Percentiles rank a stretch among this genome's conserved stretches.
phyloP scores from a whole-genome alignment of 2,113 vertebrate species.

The Chascanopsetta lugubris region DNA sequence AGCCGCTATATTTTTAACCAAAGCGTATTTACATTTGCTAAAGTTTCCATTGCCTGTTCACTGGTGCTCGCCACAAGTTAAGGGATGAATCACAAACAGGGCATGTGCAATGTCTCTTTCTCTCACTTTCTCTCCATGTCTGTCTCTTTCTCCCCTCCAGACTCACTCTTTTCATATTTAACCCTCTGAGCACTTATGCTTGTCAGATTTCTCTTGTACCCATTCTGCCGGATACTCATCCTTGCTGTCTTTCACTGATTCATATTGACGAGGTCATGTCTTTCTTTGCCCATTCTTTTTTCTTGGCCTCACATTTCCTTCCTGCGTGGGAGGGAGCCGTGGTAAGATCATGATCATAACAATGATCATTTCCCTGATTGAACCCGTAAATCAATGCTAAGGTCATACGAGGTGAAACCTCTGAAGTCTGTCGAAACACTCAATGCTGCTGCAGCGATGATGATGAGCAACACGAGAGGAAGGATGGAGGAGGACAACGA shows the following conservation, averaged over 20 bases:
- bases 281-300: slow-evolving; percentile 23
- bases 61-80: slow-evolving; percentile 79
- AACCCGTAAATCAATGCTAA: slow-evolving; percentile 49
- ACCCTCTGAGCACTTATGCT: slow-evolving; percentile 20
- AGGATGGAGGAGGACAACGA: not conserved
- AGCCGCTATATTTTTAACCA: slow-evolving; percentile 85
- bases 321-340: slow-evolving; percentile 58
- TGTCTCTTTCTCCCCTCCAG: slow-evolving; percentile 55
- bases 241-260: slow-evolving; percentile 13
- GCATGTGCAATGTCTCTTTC: slow-evolving; percentile 77
- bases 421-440: slow-evolving; percentile 24
- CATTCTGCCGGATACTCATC: slow-evolving; percentile 16
- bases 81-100: slow-evolving; percentile 82
- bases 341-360: slow-evolving; percentile 57
- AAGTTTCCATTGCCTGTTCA: slow-evolving; percentile 85
- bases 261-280: slow-evolving; percentile 10
- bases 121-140: slow-evolving; percentile 68
- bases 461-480: slow-evolving; percentile 11
- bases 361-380: slow-evolving; percentile 64
- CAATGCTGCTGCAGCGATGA: not conserved
- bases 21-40: slow-evolving; percentile 85
- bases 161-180: slow-evolving; percentile 51
- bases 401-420: slow-evolving; percentile 11
- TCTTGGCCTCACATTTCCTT: slow-evolving; percentile 25
- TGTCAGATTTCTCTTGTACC: slow-evolving; percentile 13